Evolutionary conservation across 2,113 vertebrate species (phyloP).

Genomic region (Hippocampus mohnikei): DNA sequence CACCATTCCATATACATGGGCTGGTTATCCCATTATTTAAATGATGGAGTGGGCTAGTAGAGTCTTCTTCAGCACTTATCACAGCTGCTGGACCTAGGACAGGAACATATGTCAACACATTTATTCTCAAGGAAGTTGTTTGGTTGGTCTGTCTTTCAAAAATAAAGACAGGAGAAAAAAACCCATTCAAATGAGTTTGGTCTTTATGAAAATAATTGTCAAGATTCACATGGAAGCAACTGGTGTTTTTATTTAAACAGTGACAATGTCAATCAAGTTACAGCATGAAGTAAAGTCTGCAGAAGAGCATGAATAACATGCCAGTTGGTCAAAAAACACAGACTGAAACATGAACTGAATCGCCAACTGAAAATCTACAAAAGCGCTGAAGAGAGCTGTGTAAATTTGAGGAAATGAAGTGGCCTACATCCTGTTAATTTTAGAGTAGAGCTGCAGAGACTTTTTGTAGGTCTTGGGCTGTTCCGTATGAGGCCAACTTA

Average conservation of each 20-base stretch:
- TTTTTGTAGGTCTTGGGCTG: no score
- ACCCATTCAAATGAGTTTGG: not conserved
- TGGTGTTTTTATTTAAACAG: not conserved
- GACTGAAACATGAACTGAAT: no score
- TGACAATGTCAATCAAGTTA: not conserved
- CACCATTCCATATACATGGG: conserved; percentile 81
- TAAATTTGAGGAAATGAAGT: no score
- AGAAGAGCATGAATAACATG: not conserved
- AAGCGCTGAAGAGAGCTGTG: no score
- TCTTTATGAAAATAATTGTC: not conserved
- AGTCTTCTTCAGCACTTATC: conserved; percentile 94
- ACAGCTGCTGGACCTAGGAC: conserved; percentile 87
- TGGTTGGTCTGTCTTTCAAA: not conserved
- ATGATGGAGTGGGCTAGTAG: conserved; percentile 91
- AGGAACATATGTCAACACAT: not conserved
- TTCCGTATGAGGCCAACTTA: no score
- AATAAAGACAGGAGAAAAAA: not conserved
- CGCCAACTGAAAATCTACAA: no score
- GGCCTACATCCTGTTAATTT: no score
- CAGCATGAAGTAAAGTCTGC: not conserved
- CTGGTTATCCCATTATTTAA: conserved; percentile 93
- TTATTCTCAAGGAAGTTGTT: not conserved
- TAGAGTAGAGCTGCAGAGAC: no score
- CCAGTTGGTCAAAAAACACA: not conserved
- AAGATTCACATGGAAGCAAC: not conserved